Percentiles rank a stretch among this genome's conserved stretches.
Evolutionary conservation across 2,888 invertebrate genomes (phyloP).

Genomic region (Mayetiola destructor): DNA sequence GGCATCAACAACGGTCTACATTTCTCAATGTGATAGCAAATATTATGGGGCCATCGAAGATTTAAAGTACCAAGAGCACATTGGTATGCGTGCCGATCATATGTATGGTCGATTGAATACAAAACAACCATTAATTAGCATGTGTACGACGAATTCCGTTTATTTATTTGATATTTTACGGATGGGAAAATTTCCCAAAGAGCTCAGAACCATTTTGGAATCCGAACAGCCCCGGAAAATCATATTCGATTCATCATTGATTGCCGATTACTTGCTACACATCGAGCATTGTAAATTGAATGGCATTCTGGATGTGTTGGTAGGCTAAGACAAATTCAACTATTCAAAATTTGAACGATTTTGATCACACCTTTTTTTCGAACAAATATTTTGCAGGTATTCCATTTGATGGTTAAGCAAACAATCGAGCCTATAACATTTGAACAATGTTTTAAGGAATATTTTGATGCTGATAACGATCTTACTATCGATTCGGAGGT

Average conservation of each 20-base stretch:
- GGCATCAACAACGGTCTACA: neutral
- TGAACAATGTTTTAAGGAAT: neutral
- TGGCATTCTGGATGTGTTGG: neutral
- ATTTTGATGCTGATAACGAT: neutral
- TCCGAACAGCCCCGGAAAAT: neutral
- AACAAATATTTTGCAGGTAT: too few species aligned
- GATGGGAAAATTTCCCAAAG: neutral
- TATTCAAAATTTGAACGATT: neutral
- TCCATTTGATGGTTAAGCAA: neutral
- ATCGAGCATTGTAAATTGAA: neutral
- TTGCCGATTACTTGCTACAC: conserved; percentile 2
- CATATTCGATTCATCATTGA: neutral
- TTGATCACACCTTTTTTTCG: neutral
- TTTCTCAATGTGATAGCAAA: neutral
- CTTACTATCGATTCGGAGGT: neutral
- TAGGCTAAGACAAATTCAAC: neutral
- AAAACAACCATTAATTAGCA: neutral
- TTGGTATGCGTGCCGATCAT: neutral
- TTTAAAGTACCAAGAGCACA: neutral
- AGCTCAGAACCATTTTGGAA: neutral
- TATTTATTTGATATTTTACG: conserved; percentile 3
- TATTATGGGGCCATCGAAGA: neutral
- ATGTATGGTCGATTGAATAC: neutral
- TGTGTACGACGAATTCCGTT: neutral
- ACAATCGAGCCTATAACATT: neutral